A percentile compares a stretch with the other conserved stretches of the same genome.
Evolutionary conservation across 2,888 invertebrate genomes (phyloP).

Genomic region (Stegophylla sp.): DNA sequence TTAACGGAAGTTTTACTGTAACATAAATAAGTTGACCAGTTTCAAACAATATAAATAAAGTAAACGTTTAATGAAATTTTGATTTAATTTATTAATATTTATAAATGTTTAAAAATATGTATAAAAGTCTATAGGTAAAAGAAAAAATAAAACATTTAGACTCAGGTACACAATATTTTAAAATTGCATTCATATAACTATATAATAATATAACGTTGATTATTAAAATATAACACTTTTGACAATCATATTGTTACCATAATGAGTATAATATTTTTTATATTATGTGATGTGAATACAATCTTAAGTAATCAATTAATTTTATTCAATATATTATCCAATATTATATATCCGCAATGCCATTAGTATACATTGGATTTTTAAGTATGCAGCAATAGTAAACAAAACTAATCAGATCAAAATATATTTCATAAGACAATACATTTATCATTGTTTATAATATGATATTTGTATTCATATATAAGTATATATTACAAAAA

Average conservation of each 20-base stretch:
- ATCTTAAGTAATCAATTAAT: conserved; percentile 1
- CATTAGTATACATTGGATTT: neutral
- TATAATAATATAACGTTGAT: neutral
- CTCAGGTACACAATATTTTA: conserved; percentile 19
- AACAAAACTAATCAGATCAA: conserved; percentile 42
- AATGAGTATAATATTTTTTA: neutral
- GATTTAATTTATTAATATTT: neutral
- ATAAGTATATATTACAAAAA: conserved; percentile 22
- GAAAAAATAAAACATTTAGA: neutral
- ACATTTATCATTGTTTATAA: conserved; percentile 2
- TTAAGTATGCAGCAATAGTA: neutral
- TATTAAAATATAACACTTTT: neutral
- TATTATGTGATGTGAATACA: neutral
- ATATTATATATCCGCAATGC: neutral
- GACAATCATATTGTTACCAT: neutral
- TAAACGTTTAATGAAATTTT: neutral
- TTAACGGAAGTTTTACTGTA: no score
- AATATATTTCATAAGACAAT: conserved; percentile 30
- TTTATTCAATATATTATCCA: neutral
- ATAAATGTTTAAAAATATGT: conserved; percentile 4
- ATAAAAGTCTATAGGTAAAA: neutral
- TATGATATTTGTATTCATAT: no score
- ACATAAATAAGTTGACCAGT: neutral
- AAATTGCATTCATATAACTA: neutral
- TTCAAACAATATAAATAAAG: neutral